phyloP scores from a whole-genome alignment of 2,113 vertebrate genomes.

The Hassar affinis region DNA sequence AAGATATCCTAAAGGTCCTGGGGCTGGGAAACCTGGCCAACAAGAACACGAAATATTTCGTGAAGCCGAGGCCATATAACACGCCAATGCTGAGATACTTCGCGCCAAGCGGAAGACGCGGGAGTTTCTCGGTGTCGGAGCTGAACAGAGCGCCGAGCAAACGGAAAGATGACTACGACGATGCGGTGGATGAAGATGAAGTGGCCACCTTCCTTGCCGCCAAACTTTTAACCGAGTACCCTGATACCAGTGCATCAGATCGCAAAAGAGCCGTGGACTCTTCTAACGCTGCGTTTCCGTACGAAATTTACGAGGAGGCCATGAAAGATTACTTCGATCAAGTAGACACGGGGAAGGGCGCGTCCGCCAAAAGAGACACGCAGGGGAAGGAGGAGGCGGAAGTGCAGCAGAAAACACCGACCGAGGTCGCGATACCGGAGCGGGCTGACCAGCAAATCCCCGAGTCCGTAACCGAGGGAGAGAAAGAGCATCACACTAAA shows the following conservation, averaged over 20 bases:
- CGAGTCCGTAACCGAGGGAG: slow-evolving; percentile 77
- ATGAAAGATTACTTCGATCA: slow-evolving; percentile 82
- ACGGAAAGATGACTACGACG: slow-evolving; percentile 76
- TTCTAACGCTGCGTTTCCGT: slow-evolving; percentile 76
- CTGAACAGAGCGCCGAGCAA: slow-evolving; percentile 79
- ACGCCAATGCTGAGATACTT: slow-evolving; percentile 72
- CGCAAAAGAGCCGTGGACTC: slow-evolving; percentile 72
- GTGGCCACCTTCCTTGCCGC: slow-evolving; percentile 86
- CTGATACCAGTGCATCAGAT: slow-evolving; percentile 73
- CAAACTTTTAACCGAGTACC: slow-evolving; percentile 87
- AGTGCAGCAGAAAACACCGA: slow-evolving; percentile 67
- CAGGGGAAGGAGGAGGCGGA: slow-evolving; percentile 66
- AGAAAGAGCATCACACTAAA: slow-evolving; percentile 79
- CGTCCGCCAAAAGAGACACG: slow-evolving; percentile 75
- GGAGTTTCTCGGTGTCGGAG: slow-evolving; percentile 78
- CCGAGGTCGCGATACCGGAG: slow-evolving; percentile 82
- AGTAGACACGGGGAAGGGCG: slow-evolving; percentile 69
- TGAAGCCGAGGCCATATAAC: slow-evolving; percentile 78
- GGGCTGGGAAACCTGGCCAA: slow-evolving; percentile 81
- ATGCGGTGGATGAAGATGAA: slow-evolving; percentile 83
- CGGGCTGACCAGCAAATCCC: slow-evolving; percentile 79
- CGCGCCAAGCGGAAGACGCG: slow-evolving; percentile 72
- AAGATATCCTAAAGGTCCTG: slow-evolving; percentile 90
- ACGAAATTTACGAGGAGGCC: slow-evolving; percentile 81
- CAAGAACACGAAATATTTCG: slow-evolving; percentile 76